A percentile compares a stretch with the other conserved stretches of the same genome.
These are phyloP conservation scores for Chloromyia formosa DNA, from an alignment of 2,888 invertebrate genomes.

Conservation along the genomic window DNA sequence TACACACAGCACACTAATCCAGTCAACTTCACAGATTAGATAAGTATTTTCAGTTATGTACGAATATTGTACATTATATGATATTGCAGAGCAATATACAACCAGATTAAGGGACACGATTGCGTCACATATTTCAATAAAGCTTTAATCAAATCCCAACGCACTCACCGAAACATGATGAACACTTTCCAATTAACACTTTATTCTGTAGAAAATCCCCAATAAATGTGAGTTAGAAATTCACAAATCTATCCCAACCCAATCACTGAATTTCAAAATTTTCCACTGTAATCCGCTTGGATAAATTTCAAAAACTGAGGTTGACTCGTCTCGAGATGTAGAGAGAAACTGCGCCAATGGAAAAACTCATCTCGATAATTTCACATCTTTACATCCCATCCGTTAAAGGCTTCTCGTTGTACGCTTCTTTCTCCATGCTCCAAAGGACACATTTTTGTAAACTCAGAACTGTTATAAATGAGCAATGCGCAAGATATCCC, in stretches of 20 bases:
- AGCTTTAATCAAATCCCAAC: background rate
- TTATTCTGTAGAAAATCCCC: background rate
- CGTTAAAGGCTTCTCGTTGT: background rate
- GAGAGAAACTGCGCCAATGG: conserved; percentile 39
- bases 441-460: background rate
- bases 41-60: no score
- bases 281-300: background rate
- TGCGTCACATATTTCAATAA: background rate
- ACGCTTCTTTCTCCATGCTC: background rate
- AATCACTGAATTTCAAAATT: background rate
- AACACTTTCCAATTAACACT: background rate
- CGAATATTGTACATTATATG: no score
- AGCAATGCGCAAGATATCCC: conserved; percentile 13
- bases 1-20: no score
- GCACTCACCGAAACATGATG: conserved; percentile 38
- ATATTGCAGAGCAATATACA: no score
- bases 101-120: background rate
- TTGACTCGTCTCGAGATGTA: conserved; percentile 24
- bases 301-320: background rate
- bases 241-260: background rate
- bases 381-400: conserved; percentile 15
- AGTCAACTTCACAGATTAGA: no score
- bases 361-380: conserved; percentile 27
- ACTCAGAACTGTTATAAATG: conserved; percentile 33
- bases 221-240: background rate